A percentile compares a stretch with the other conserved stretches of the same genome.
Conservation (phyloP, 1,140 invertebrate genomes). For the Oedothorax gibbosus region DNA sequence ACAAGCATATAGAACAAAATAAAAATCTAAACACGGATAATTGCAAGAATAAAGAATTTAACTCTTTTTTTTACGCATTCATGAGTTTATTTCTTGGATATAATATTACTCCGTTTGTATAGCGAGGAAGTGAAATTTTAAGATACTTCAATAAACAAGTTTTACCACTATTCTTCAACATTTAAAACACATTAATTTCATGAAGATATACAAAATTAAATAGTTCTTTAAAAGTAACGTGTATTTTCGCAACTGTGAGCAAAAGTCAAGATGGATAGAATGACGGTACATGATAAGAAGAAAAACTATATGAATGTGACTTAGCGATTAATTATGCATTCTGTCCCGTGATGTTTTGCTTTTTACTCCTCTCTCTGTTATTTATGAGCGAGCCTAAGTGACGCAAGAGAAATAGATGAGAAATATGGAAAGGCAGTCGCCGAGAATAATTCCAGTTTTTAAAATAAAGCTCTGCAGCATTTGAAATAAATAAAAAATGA, state of each 20-base stretch:
- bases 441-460: background rate
- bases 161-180: too few species aligned
- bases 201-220: too few species aligned
- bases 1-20: too few species aligned
- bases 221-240: too few species aligned
- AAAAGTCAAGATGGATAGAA: conserved; percentile 12
- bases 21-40: too few species aligned
- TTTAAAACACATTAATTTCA: too few species aligned
- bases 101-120: too few species aligned
- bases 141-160: too few species aligned
- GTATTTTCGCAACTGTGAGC: background rate
- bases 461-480: background rate
- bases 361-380: conserved; percentile 16
- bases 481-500: conserved; percentile 24
- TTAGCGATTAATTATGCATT: conserved; percentile 54
- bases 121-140: too few species aligned
- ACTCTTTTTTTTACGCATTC: too few species aligned
- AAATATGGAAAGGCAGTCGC: conserved; percentile 15
- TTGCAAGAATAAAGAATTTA: too few species aligned
- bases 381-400: conserved; percentile 37
- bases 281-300: background rate
- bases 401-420: conserved; percentile 18
- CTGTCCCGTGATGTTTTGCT: conserved; percentile 10
- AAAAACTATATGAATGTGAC: conserved; percentile 39
- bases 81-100: too few species aligned